Evolutionary conservation across 2,797 vertebrate genomes (phyloP).

Genomic region (Synaphobranchus kaupii): DNA sequence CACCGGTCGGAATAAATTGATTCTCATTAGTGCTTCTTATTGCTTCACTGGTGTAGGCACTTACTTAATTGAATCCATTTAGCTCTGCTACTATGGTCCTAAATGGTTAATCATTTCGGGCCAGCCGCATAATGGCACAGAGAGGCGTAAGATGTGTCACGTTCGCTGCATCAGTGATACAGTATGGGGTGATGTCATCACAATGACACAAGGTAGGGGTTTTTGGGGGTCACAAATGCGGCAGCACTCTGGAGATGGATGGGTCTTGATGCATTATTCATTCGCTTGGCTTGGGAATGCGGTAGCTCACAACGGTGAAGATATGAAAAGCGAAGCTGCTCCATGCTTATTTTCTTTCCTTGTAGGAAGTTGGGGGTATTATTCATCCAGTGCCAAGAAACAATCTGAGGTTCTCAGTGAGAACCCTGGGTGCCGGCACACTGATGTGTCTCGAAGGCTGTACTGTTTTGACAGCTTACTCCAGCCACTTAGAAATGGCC

Average conservation of each 20-base stretch:
- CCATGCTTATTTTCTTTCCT: slow-evolving; percentile 25
- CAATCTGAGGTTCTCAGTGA: slow-evolving; percentile 25
- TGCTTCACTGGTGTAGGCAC: slow-evolving; percentile 40
- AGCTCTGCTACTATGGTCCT: slow-evolving; percentile 40
- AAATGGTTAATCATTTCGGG: slow-evolving; percentile 54
- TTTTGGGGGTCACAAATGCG: slow-evolving; percentile 30
- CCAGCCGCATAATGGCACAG: slow-evolving; percentile 43
- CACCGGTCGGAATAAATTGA: slow-evolving; percentile 48
- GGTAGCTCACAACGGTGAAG: slow-evolving; percentile 27
- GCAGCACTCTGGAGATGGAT: slow-evolving; percentile 45
- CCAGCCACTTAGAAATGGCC: slow-evolving; percentile 31
- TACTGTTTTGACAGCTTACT: slow-evolving; percentile 39
- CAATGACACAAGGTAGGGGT: slow-evolving; percentile 36
- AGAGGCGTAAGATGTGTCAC: slow-evolving; percentile 41
- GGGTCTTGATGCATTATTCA: slow-evolving; percentile 48
- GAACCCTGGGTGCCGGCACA: slow-evolving; percentile 12
- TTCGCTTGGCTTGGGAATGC: slow-evolving; percentile 32
- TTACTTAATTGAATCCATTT: slow-evolving; percentile 53
- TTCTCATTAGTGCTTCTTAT: slow-evolving; percentile 46
- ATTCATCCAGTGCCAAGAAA: background rate
- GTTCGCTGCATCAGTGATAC: slow-evolving; percentile 37
- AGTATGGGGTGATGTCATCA: slow-evolving; percentile 38
- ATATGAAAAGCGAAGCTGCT: slow-evolving; percentile 35
- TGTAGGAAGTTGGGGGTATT: background rate
- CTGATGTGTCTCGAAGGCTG: slow-evolving; percentile 28